A percentile compares a stretch with the other conserved stretches of the same genome.
Conservation (phyloP, 2,888 invertebrate genomes). For the Frankliniella fusca region DNA sequence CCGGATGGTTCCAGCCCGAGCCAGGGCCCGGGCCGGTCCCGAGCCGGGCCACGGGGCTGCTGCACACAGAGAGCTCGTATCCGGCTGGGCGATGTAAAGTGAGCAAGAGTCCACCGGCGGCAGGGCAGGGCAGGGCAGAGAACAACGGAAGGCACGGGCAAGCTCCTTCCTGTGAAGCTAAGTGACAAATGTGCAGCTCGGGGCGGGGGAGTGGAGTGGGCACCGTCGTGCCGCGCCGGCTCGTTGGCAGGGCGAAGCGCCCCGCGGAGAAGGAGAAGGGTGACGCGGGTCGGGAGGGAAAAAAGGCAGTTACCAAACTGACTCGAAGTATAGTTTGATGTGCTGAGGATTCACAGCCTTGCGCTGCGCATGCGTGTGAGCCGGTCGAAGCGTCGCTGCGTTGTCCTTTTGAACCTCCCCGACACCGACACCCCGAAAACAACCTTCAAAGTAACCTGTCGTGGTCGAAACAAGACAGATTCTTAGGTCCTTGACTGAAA, state of each 20-base stretch:
- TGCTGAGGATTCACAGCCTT: conserved; percentile 9
- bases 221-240: neutral
- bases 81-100: neutral
- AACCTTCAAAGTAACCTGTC: too few relatives aligned
- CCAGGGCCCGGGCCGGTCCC: too few relatives aligned
- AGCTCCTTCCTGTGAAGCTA: conserved; percentile 10
- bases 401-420: too few relatives aligned
- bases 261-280: neutral
- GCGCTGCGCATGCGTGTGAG: neutral
- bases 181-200: conserved; percentile 11
- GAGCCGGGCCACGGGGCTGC: too few relatives aligned
- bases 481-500: too few relatives aligned
- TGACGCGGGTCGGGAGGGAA: neutral
- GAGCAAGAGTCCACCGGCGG: neutral
- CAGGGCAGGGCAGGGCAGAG: neutral
- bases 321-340: conserved; percentile 12
- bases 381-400: too few relatives aligned
- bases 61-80: neutral
- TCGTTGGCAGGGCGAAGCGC: too few relatives aligned
- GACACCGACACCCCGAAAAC: too few relatives aligned
- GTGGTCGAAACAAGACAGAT: too few relatives aligned
- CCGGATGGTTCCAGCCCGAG: too few relatives aligned
- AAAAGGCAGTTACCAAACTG: conserved; percentile 3
- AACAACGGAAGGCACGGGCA: neutral
- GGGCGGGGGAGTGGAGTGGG: neutral